Evolutionary conservation across 2,797 vertebrate genomes (phyloP).

Genomic region (Rhynchotus rufescens): DNA sequence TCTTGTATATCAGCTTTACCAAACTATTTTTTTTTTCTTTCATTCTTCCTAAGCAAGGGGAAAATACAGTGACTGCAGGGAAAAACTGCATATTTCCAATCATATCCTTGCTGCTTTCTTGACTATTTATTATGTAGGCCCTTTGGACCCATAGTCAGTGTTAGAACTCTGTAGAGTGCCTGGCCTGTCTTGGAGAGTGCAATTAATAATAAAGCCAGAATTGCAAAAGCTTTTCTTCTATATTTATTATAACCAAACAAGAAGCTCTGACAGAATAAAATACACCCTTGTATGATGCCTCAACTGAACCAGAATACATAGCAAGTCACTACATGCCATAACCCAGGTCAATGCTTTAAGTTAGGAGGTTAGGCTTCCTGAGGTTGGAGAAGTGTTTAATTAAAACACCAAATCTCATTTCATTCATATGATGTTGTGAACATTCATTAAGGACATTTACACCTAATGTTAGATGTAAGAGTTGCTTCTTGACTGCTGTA

Average conservation of each 20-base stretch:
- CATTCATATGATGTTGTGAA: neutral
- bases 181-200: conserved; percentile 22
- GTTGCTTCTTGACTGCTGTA: neutral
- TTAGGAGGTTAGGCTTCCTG: neutral
- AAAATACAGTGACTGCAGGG: neutral
- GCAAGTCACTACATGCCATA: neutral
- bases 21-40: neutral
- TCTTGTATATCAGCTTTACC: neutral
- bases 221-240: neutral
- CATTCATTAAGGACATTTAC: neutral
- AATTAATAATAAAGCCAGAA: conserved; percentile 43
- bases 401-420: conserved; percentile 11
- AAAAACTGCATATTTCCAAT: neutral
- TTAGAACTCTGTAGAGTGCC: neutral
- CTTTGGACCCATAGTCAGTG: neutral
- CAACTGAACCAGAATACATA: conserved; percentile 1
- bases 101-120: neutral
- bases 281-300: conserved; percentile 9
- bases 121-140: neutral
- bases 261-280: conserved; percentile 11
- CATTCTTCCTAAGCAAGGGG: neutral
- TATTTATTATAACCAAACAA: conserved; percentile 7
- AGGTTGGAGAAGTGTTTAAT: neutral
- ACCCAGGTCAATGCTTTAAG: neutral
- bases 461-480: neutral